Base-by-base conservation (phyloP, 2,888 invertebrate species). In the Hemistola chrysoprasaria region DNA sequence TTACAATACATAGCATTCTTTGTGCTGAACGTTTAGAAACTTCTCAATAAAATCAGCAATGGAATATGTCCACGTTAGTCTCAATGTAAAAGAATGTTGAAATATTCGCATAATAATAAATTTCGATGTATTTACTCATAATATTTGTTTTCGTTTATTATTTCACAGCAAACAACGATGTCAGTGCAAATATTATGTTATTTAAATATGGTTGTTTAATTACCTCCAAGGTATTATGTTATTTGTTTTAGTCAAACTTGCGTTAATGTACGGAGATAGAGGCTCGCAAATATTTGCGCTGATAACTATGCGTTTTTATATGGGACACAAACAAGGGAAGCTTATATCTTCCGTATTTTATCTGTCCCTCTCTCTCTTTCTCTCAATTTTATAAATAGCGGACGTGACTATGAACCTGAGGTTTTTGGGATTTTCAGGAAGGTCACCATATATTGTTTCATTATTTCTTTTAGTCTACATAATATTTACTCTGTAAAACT, bases 151-250 rank as follows among this genome's bases (percentile, higher is more conserved):
- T n/a, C 72, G 55, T 55, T 66, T 72, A 75, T 78, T 80, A 81
- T 78, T 77, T 71, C 67, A 70, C 51, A 55, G 61, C 75, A 75
- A 79, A 83, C 76, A 75, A 44, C 59, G 63, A 65, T 78, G 79
- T 80, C 78, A 75, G 65, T 66, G 70, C 69, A 84, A 83, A 84
- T 81, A 21, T 78, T 76, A 70, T 72, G 76, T 69, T 76, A 74
- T 80, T 80, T 65, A 76, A 75, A 81, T 83, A 82, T 74, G 62
- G 64, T 56, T 81, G 72, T 85, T 83, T 83, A 83, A 83, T 81
- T 74, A 71, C 64, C 66, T 66, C 56, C 55, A 59, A 60, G 60
- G 64, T 74, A 78, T 81, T 78, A 77, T 66, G 59, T 59, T 80
- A 71, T 84, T 81, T 80, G 66, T 61, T 65, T 56, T 60, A 59